Base-by-base conservation (phyloP, 2,888 invertebrate species). In the Drosophila mulleri region DNA sequence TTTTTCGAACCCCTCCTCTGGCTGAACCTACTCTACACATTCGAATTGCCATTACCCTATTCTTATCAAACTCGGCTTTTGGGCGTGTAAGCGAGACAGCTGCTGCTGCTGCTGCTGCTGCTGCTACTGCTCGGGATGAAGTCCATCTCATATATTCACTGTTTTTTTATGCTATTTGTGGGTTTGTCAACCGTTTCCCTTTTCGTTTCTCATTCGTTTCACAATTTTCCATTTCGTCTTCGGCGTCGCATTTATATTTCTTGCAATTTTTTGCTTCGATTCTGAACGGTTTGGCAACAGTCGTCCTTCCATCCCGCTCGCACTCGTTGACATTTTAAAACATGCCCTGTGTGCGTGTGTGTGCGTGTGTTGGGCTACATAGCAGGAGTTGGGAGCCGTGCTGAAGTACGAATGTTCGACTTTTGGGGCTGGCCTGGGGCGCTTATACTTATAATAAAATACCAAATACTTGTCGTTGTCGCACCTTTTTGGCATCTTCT, bases 131-230 rank as follows among this genome's bases (percentile, higher is more conserved):
- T 64, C 67, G 67, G 73, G 39, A 72, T 74, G 66, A 63, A 78
- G 75, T 60, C 79, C 75, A 67, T 79, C 77, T 75, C 79, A 71
- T 61, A 72, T 72, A 56, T 60, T 50, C 53, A 47, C 14, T 52
- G 57, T 66, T 68, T 78, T 72, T 72, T 72, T 76, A 67, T 76
- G 71, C 80, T 78, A 61, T 87, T 81, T 83, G 89, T 83, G 87
- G 81, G 85, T 82, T 88, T 90, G 90, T 86, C 90, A 83, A 83
- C 80, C 71, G 83, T 75, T 75, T 80, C 73, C 72, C 62, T 71
- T 83, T 86, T 85, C 82, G 73, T 77, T 78, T 80, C 78, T 78
- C 81, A 83, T 83, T 70, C 76, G 77, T 76, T 78, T 71, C 82
- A 77, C 70, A 50, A 50, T 78, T 76, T 78, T 78, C 75, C 80